Base-by-base conservation (phyloP, 2,113 vertebrate genomes). In the Boleophthalmus pectinirostris region DNA sequence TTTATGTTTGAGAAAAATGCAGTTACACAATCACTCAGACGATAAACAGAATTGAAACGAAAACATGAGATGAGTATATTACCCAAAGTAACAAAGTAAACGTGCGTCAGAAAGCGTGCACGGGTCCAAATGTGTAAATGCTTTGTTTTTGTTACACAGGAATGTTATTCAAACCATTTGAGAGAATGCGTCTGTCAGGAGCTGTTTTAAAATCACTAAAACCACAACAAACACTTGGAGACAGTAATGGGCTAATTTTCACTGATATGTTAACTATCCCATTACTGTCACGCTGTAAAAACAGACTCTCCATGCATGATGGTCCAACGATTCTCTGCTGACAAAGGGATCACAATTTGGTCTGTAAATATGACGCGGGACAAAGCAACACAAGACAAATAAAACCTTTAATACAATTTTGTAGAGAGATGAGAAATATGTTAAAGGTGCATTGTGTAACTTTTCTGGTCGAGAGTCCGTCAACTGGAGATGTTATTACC, bases 121-220 rank as follows among this genome's bases (percentile, higher is more conserved):
- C 18, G n/a, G 29, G 4, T 64, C 8, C 16, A 61, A 33, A 64
- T 64, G 61, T n/a, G 29, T 38, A 38, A 35, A 64, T 43, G 20
- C 9, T 64, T 64, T 43, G 33, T 64, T 64, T 64, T 38, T 38
- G 9, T 20, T 35, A 10, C 15, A 35, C 33, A 15, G 8, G 29
- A 63, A 63, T 63, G 60, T 63, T 63, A 29, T 63, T 20, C 33
- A 13, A 64, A 12, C 16, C n/a, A 64, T 64, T 64, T 64, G 33
- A 43, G 61, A 43, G n/a, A 64, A 64, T 38, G 61, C 61, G 3
- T 64, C 61, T 64, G 29, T 64, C 18, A 64, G 9, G 29, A 38
- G 18, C 29, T 64, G 61, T 64, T 64, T 64, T 64, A 38, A 35
- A 38, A 35, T 18, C 29, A 18, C 29, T n/a, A 38, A 38, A 64